Percentiles rank a stretch among this genome's conserved stretches.
These are phyloP conservation scores for Drosophila rhopaloa DNA, from an alignment of 1,140 invertebrate genomes.

Conservation along the genomic window DNA sequence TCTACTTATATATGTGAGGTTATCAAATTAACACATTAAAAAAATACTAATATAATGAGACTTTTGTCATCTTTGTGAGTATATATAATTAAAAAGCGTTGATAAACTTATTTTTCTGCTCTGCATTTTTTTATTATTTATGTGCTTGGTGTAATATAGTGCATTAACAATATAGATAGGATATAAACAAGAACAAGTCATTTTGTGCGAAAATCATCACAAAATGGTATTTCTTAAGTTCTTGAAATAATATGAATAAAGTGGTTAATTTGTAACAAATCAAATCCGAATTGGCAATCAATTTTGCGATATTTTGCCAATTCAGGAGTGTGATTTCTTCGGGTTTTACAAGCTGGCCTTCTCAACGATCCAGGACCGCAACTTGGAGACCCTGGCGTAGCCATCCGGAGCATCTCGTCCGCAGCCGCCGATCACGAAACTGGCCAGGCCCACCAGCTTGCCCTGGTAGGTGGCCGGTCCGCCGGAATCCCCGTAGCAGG, in stretches of 20 bases:
- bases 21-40: too few relatives aligned
- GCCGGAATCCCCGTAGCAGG: slow-evolving; percentile 77
- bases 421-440: slow-evolving; percentile 65
- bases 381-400: slow-evolving; percentile 84
- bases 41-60: too few relatives aligned
- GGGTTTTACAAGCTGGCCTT: slow-evolving; percentile 14
- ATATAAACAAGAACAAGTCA: not conserved
- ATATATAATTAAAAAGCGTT: too few relatives aligned
- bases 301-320: not conserved
- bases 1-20: too few relatives aligned
- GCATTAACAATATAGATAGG: too few relatives aligned
- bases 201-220: not conserved
- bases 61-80: too few relatives aligned
- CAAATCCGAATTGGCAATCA: not conserved
- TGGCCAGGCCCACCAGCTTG: slow-evolving; percentile 64
- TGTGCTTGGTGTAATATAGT: not conserved
- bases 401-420: slow-evolving; percentile 85
- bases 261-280: too few relatives aligned
- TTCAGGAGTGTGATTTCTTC: too few relatives aligned
- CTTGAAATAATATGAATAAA: not conserved
- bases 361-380: slow-evolving; percentile 45
- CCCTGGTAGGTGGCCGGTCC: slow-evolving; percentile 70
- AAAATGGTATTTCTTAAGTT: not conserved
- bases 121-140: not conserved
- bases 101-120: too few relatives aligned